A percentile compares a stretch with the other conserved stretches of the same genome.
These are phyloP conservation scores for Oxyteleia sp. DNA, from an alignment of 2,888 invertebrate genomes.

Conservation along the genomic window DNA sequence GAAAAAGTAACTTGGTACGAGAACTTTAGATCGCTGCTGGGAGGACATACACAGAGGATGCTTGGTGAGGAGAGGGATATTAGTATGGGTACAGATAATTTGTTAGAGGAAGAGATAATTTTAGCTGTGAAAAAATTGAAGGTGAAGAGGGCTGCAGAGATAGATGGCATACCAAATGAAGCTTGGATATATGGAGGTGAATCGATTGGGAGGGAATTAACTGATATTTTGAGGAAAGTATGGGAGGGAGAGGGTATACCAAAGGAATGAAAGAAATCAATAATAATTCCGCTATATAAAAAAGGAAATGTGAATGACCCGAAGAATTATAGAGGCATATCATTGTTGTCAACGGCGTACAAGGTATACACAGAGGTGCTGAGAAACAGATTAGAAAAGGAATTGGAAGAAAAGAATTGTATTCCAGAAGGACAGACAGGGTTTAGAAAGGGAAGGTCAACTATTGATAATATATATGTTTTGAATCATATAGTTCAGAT, in stretches of 20 bases:
- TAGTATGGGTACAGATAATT: too few species aligned
- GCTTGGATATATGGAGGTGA: slow-evolving; percentile 56
- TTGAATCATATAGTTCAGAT: slow-evolving; percentile 48
- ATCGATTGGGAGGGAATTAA: not conserved
- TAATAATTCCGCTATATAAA: slow-evolving; percentile 70
- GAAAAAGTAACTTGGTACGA: too few species aligned
- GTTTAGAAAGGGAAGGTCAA: slow-evolving; percentile 63
- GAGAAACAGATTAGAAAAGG: slow-evolving; percentile 56
- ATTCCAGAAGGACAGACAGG: slow-evolving; percentile 68
- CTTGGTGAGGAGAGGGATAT: too few species aligned
- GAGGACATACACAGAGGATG: too few species aligned
- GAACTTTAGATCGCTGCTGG: too few species aligned
- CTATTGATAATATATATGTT: slow-evolving; percentile 60
- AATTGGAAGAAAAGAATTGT: slow-evolving; percentile 38
- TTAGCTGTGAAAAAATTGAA: slow-evolving; percentile 24
- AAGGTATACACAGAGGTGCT: slow-evolving; percentile 72
- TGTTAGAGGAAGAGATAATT: slow-evolving; percentile 26
- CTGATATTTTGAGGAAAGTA: not conserved
- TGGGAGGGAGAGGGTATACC: slow-evolving; percentile 64
- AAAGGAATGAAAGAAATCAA: slow-evolving; percentile 66
- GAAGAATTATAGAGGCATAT: slow-evolving; percentile 74
- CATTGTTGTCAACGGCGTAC: slow-evolving; percentile 67
- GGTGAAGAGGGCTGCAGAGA: slow-evolving; percentile 50
- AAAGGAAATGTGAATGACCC: slow-evolving; percentile 50
- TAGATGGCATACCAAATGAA: slow-evolving; percentile 65